Evolutionary conservation across 2,113 vertebrate genomes (phyloP), one percentile per base, ranked within the genome.

Genomic region (Menura novaehollandiae): DNA sequence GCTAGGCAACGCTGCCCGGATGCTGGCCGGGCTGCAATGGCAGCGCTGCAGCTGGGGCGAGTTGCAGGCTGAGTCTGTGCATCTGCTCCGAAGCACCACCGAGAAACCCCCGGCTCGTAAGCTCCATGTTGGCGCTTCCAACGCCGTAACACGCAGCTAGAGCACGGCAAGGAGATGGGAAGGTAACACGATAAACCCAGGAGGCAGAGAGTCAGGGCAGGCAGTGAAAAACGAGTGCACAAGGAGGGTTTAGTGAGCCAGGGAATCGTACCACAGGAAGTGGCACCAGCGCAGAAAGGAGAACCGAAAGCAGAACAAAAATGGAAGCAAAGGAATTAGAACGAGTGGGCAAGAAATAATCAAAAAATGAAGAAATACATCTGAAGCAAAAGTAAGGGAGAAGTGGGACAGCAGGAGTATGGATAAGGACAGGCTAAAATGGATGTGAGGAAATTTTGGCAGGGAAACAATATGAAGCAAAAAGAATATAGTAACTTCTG

Each of bases 1-100:
- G 17, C 97, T 94, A 97, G 84, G 97, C 95, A 97, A 86, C 96
- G 24, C 77, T 95, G 64, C 83, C 92, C 44, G 82, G 95, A 91
- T 97, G 93, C 94, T 89, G 77, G 35, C 49, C 5, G 55, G 72
- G 90, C 91, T 88, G 84, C 64, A 86, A 97, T 96, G 91, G 90
- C 93, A 95, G 91, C 52, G 47, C 92, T 95, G 95, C 95, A 90
- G 77, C 96, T 86, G 72, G 59, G 88, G 87, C 51, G 41, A 46
- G 26, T 8, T n/a, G 83, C 90, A 7, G 71, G 27, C 27, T 18
- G 63, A 79, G 67, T 4, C 77, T 2, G 2, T 8, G 89, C 83
- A 5, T 32, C 95, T 47, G 83, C 94, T 94, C 90, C 71, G 24
- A 2, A 46, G 55, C 23, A 64, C 66, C 52, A 14, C 37, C 27